phyloP scores from a whole-genome alignment of 2,113 vertebrate species.

The Apteryx mantelli region DNA sequence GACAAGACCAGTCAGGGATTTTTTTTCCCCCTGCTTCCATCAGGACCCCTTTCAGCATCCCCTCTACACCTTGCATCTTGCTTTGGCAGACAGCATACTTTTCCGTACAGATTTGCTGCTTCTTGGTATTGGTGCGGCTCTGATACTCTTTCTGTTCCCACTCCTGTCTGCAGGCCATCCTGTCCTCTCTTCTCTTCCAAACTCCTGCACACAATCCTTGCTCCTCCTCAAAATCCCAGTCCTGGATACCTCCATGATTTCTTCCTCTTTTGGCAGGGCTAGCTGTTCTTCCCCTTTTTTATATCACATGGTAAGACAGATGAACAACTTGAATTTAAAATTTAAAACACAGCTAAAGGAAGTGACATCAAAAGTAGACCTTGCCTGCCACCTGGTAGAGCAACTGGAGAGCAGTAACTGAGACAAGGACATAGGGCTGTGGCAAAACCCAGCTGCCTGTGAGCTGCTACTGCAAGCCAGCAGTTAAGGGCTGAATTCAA shows the following conservation, averaged over 20 bases:
- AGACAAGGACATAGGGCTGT: background rate
- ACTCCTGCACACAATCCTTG: background rate
- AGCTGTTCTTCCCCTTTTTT: background rate
- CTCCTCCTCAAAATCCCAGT: background rate
- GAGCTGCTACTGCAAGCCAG: background rate
- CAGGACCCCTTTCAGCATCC: background rate
- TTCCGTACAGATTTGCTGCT: background rate
- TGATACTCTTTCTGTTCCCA: background rate
- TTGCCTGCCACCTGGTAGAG: background rate
- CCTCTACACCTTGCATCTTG: background rate
- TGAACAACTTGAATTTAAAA: background rate
- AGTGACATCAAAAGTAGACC: background rate
- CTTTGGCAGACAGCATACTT: background rate
- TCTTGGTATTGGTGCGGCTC: background rate
- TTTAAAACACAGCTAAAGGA: background rate
- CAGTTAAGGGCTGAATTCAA: background rate
- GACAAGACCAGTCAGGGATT: fast-evolving
- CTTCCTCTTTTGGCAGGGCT: background rate
- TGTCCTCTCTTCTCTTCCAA: background rate
- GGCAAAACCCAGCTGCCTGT: background rate
- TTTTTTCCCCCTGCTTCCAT: background rate
- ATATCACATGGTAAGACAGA: background rate
- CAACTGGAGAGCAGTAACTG: background rate
- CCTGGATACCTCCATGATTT: background rate
- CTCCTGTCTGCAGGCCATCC: background rate